Conservation (phyloP, 2,113 vertebrate species). For the Addax nasomaculatus region DNA sequence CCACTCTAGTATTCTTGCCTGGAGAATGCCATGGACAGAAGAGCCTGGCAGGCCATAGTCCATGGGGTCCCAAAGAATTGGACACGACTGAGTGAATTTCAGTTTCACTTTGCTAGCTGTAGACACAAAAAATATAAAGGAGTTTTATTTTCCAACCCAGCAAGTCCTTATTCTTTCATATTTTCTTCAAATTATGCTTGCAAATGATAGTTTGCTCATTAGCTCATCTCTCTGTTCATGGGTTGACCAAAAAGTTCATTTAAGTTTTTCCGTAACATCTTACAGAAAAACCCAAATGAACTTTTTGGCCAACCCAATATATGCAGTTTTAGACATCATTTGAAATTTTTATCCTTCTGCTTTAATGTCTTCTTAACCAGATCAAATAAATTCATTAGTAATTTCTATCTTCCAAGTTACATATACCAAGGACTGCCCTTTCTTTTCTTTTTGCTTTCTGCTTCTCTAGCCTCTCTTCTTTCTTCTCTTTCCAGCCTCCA, state of each 20-base stretch:
- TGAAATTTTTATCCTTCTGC: neutral
- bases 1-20: neutral
- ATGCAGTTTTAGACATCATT: neutral
- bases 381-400: neutral
- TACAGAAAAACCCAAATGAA: neutral
- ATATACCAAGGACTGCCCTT: neutral
- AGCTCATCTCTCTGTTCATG: neutral
- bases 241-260: neutral
- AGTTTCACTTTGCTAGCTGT: neutral
- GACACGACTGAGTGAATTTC: neutral
- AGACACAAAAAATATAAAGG: neutral
- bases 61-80: neutral
- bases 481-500: neutral
- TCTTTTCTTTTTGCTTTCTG: neutral
- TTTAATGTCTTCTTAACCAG: neutral
- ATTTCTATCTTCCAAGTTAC: neutral
- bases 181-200: slow-evolving; percentile 2
- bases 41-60: neutral
- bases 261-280: neutral
- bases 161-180: neutral
- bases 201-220: neutral
- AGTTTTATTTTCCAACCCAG: neutral
- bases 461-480: neutral
- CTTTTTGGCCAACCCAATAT: neutral
- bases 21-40: neutral